Conservation (phyloP, 2,113 vertebrate genomes). For the Aplodontia rufa region DNA sequence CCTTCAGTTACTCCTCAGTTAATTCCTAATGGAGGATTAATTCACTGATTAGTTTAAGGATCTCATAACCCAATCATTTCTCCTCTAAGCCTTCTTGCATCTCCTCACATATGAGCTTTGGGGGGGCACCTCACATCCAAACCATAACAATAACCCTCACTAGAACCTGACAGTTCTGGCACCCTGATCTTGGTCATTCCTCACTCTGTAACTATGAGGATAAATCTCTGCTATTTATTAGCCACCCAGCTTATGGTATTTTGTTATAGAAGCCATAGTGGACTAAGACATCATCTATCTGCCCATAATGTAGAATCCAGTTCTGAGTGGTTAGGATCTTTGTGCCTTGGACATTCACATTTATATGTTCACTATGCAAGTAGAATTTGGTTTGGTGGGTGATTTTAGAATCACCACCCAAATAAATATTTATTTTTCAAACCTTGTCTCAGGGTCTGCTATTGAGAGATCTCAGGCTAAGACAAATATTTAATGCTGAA, state of each 20-base stretch:
- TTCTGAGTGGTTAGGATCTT: not conserved
- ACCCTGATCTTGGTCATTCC: not conserved
- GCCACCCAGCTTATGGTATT: not conserved
- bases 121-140: no score
- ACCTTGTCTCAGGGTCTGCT: not conserved
- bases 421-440: not conserved
- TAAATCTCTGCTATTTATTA: not conserved
- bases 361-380: not conserved
- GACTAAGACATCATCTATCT: not conserved
- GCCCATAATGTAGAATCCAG: not conserved
- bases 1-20: no score
- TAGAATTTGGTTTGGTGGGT: not conserved
- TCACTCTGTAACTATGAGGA: not conserved
- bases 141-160: no score
- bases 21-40: no score
- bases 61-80: no score
- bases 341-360: not conserved
- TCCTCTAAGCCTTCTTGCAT: no score
- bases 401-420: not conserved
- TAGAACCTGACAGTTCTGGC: not conserved
- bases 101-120: no score
- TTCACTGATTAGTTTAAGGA: no score
- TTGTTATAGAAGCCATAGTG: not conserved
- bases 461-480: slow-evolving; percentile 15
- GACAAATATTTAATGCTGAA: not conserved